Percentiles rank a stretch among this genome's conserved stretches.
phyloP scores from a whole-genome alignment of 1,140 invertebrate species.

The Leptinotarsa undecemlineata region DNA sequence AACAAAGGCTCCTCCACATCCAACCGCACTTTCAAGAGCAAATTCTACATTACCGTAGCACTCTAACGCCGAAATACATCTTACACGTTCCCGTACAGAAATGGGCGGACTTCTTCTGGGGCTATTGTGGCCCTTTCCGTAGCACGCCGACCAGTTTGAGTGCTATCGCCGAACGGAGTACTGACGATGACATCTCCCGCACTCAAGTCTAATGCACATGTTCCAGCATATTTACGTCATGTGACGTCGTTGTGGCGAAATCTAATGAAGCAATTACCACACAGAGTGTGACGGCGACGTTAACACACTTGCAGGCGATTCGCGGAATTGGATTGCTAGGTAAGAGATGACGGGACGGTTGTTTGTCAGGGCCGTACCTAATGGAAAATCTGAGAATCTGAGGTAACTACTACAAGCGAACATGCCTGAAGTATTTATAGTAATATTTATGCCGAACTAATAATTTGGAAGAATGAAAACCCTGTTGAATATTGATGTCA shows the following conservation, averaged over 20 bases:
- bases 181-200: slow-evolving; percentile 37
- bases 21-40: background rate
- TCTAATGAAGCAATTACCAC: slow-evolving; percentile 48
- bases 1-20: background rate
- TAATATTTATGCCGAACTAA: too few relatives aligned
- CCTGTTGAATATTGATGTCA: too few relatives aligned
- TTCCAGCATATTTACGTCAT: slow-evolving; percentile 36
- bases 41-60: background rate
- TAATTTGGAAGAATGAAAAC: too few relatives aligned
- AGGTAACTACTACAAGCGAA: too few relatives aligned
- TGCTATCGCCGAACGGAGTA: background rate
- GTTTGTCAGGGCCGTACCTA: background rate
- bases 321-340: slow-evolving; percentile 1
- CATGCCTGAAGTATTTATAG: too few relatives aligned
- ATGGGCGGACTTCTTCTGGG: background rate
- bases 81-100: background rate
- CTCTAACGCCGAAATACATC: background rate
- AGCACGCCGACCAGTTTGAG: background rate
- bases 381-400: too few relatives aligned
- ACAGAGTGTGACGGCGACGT: slow-evolving; percentile 38
- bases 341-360: background rate
- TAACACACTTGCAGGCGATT: slow-evolving; percentile 32
- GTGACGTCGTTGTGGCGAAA: slow-evolving; percentile 41
- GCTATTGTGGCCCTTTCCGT: slow-evolving; percentile 14
- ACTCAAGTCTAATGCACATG: slow-evolving; percentile 46